Evolutionary conservation across 1,140 invertebrate genomes (phyloP).

Genomic region (Drosophila gunungcola): DNA sequence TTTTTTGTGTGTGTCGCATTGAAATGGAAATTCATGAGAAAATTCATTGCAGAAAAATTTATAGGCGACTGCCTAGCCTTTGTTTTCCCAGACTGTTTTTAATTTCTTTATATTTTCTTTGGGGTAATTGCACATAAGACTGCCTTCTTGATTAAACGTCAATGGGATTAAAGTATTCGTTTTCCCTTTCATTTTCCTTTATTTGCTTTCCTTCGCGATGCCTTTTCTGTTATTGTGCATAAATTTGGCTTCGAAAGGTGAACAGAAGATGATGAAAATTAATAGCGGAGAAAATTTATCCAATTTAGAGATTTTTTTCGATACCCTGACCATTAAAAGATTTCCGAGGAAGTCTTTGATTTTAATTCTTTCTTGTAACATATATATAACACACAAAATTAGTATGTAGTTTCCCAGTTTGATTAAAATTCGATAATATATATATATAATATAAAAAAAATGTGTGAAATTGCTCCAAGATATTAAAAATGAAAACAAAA

Average conservation of each 20-base stretch:
- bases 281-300: conserved; percentile 10
- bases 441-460: too few species aligned
- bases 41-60: conserved; percentile 64
- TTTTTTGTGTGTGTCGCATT: conserved; percentile 27
- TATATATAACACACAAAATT: too few species aligned
- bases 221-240: conserved; percentile 18
- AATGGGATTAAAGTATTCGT: conserved; percentile 78
- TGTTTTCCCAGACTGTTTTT: conserved; percentile 19
- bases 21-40: conserved; percentile 70
- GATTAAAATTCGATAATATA: too few species aligned
- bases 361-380: too few species aligned
- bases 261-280: conserved; percentile 23
- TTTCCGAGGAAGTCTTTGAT: background rate
- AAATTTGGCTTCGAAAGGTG: conserved; percentile 39
- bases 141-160: conserved; percentile 71
- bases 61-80: conserved; percentile 58
- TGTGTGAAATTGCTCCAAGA: too few species aligned
- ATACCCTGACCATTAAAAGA: background rate
- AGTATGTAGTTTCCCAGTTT: too few species aligned
- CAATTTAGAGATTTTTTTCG: background rate
- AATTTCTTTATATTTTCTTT: background rate
- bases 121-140: conserved; percentile 25
- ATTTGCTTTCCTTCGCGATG: conserved; percentile 4
- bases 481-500: too few species aligned
- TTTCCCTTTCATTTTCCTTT: background rate